These are phyloP conservation scores for Metopia argyrocephala DNA, from an alignment of 2,888 invertebrate species.

Conservation along the genomic window DNA sequence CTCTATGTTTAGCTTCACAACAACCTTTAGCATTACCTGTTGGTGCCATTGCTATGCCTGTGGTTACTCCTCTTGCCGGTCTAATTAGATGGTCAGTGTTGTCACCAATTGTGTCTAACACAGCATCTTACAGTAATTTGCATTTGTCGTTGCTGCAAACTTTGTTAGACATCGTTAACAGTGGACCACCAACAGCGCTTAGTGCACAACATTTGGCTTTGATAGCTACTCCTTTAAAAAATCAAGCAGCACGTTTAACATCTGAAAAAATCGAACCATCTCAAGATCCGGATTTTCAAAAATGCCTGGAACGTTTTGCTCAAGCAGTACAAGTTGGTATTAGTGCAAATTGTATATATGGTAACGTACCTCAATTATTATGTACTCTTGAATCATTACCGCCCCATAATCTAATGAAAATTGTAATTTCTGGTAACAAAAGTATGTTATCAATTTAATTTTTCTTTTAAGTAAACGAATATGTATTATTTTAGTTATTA, in stretches of 20 bases:
- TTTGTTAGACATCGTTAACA: conserved; percentile 80
- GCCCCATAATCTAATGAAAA: conserved; percentile 82
- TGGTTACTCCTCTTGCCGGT: conserved; percentile 89
- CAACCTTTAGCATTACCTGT: conserved; percentile 84
- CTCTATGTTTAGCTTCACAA: conserved; percentile 84
- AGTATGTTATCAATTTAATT: conserved; percentile 62
- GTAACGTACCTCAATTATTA: conserved; percentile 86
- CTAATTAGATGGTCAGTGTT: conserved; percentile 88
- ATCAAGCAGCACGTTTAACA: conserved; percentile 77
- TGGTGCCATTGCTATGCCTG: conserved; percentile 91
- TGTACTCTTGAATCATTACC: conserved; percentile 83
- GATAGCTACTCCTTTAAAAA: conserved; percentile 79
- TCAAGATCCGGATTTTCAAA: conserved; percentile 79
- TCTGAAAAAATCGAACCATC: conserved; percentile 78
- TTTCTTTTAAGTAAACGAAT: too few relatives aligned
- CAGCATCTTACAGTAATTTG: conserved; percentile 81
- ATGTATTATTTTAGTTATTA: too few relatives aligned
- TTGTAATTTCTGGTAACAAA: conserved; percentile 83
- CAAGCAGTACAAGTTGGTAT: conserved; percentile 91
- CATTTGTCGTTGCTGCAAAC: conserved; percentile 85
- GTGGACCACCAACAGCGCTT: conserved; percentile 82
- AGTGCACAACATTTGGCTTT: conserved; percentile 82
- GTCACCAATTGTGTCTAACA: conserved; percentile 81
- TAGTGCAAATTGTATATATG: conserved; percentile 88
- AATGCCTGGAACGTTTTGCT: conserved; percentile 86